Evolutionary conservation across 2,888 invertebrate species (phyloP), one percentile per base, ranked within the genome.

Genomic region (Apamea epomidion): DNA sequence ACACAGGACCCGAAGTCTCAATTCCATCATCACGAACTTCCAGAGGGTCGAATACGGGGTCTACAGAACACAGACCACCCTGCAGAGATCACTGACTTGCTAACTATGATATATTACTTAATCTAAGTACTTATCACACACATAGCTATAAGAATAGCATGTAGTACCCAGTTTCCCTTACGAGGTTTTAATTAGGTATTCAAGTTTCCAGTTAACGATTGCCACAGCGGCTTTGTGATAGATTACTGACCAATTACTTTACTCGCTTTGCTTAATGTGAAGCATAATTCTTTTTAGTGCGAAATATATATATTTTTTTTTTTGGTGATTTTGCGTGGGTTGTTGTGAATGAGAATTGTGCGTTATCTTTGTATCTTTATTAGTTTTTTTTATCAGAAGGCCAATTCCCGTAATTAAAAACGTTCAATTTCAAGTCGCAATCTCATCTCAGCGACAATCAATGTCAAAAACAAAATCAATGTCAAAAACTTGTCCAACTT

Each of bases 121-220:
- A 80, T 80, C 67, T 58, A 58, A 58, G 29, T 65, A 62, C 21
- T 10, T 64, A 60, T 32, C 29, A 70, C 64, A n/a, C n/a, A 48
- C 12, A 45, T 18, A 32, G n/a, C 21, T 51, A 29, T 60, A 67
- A 69, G 32, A 37, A 60, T 68, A 70, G n/a, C 42, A 71, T 67
- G 48, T 62, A 45, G 64, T 64, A 67, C 58, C 48, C 51, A 73
- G 69, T 75, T 67, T 75, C 70, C 60, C 45, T 84, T 88, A 88
- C 65, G 77, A 88, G 86, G 18, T 71, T 74, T 82, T 86, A 85
- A 85, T 85, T 64, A 81, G 73, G 70, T 77, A 86, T 73, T 75
- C 72, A 48, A n/a, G 69, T 76, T 87, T 54, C 85, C 67, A 84
- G 68, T 85, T 75, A 70, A 78, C 7, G 72, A 77, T 81, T 81